phyloP scores from a whole-genome alignment of 2,888 invertebrate species.

The Tetrapedia diversipes region DNA sequence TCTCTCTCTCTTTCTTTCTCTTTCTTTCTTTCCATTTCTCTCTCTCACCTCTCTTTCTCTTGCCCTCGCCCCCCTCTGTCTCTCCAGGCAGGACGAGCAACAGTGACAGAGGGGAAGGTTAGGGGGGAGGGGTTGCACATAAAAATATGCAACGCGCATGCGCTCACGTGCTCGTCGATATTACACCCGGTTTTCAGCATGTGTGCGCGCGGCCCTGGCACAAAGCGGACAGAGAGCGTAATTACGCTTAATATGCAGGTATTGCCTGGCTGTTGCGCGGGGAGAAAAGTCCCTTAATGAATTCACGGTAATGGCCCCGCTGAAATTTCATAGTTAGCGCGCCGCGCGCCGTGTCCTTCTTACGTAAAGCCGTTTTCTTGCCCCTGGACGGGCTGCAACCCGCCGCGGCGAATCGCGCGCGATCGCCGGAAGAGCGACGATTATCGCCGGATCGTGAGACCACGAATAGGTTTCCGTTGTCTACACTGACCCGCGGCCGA shows the following conservation, averaged over 20 bases:
- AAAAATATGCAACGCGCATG: conserved; percentile 70
- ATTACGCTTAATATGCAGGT: conserved; percentile 63
- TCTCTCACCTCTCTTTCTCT: too few species aligned
- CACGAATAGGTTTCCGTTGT: conserved; percentile 5
- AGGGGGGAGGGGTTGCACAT: conserved; percentile 53
- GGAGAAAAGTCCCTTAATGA: conserved; percentile 58
- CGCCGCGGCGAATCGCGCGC: background rate
- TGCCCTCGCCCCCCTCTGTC: too few species aligned
- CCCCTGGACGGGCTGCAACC: background rate
- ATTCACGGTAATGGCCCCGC: conserved; percentile 53
- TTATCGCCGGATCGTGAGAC: conserved; percentile 31
- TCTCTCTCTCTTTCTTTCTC: too few species aligned
- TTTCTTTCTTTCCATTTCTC: too few species aligned
- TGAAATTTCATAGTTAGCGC: conserved; percentile 57
- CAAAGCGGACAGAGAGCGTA: conserved; percentile 57
- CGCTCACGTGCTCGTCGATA: conserved; percentile 73
- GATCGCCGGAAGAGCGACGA: conserved; percentile 13
- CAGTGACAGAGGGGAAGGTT: conserved; percentile 1
- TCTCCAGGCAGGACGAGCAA: too few species aligned
- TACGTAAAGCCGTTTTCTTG: conserved; percentile 33
- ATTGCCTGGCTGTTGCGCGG: conserved; percentile 44
- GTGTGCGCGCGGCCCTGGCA: conserved; percentile 36
- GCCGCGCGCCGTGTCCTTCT: conserved; percentile 38
- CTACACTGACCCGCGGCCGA: background rate
- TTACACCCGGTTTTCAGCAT: conserved; percentile 62